phyloP scores from a whole-genome alignment of 2,113 vertebrate genomes.

The Pseudorasbora parva region DNA sequence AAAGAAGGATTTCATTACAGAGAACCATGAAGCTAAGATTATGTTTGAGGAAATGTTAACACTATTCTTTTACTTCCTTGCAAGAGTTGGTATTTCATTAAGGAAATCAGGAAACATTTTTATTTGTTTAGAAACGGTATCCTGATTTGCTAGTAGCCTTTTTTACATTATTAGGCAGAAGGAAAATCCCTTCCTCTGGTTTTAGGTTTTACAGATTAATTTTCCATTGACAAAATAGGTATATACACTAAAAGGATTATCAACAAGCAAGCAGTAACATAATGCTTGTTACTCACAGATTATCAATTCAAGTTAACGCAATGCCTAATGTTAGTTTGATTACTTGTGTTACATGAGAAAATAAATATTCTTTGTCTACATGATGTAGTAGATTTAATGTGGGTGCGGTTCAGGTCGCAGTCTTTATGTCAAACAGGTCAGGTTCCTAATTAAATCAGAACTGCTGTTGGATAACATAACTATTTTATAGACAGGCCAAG shows the following conservation, averaged over 20 bases:
- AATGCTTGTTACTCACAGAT: neutral
- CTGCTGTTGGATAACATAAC: too few relatives aligned
- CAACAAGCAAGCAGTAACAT: neutral
- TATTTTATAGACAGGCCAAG: neutral
- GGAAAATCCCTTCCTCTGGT: too few relatives aligned
- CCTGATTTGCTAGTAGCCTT: neutral
- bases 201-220: neutral
- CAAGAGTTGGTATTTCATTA: neutral
- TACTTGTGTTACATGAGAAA: too few relatives aligned
- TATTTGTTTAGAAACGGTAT: neutral
- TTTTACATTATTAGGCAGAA: neutral
- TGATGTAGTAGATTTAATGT: too few relatives aligned
- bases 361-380: too few relatives aligned
- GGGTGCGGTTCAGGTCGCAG: too few relatives aligned
- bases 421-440: too few relatives aligned
- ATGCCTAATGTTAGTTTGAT: too few relatives aligned
- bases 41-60: neutral
- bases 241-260: neutral
- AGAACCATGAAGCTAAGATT: neutral
- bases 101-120: neutral
- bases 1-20: conserved; percentile 15
- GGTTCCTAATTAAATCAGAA: too few relatives aligned
- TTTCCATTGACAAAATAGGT: neutral
- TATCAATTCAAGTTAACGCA: neutral
- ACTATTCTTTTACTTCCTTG: conserved; percentile 6